Conservation (phyloP, 2,113 vertebrate genomes). For the Suricata suricatta region DNA sequence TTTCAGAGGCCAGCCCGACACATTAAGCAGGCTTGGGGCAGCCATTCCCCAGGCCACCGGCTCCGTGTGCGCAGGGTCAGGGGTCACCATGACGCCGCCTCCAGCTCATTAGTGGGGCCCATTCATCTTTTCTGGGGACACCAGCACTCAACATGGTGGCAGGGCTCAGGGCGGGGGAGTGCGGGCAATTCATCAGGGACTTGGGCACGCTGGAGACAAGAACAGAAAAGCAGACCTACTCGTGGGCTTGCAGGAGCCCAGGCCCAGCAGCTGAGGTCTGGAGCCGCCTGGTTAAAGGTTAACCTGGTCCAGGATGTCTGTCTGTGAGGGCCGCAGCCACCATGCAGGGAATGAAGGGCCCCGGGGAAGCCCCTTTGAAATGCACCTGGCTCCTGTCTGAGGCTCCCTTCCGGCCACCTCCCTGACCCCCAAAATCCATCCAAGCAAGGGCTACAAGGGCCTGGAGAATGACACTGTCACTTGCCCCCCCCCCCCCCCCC, state of each 20-base stretch:
- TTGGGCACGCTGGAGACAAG: slow-evolving; percentile 87
- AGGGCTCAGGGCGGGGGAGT: slow-evolving; percentile 87
- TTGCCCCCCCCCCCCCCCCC: too few species aligned
- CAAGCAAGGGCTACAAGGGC: not conserved
- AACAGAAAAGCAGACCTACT: slow-evolving; percentile 77
- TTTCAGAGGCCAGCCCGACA: slow-evolving; percentile 93
- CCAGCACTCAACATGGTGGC: slow-evolving; percentile 88
- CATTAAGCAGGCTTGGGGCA: slow-evolving; percentile 90
- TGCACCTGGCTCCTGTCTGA: slow-evolving; percentile 62
- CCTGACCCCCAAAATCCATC: not conserved
- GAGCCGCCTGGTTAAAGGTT: slow-evolving; percentile 81
- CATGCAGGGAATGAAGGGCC: slow-evolving; percentile 62
- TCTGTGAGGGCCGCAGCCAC: slow-evolving; percentile 69
- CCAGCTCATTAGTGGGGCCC: slow-evolving; percentile 92
- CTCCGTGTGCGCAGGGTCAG: slow-evolving; percentile 87
- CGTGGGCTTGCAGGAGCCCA: slow-evolving; percentile 24
- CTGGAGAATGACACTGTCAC: not conserved
- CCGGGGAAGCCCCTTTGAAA: slow-evolving; percentile 45
- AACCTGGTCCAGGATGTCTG: slow-evolving; percentile 76
- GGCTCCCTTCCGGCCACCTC: not conserved
- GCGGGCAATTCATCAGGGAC: slow-evolving; percentile 91
- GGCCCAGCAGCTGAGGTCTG: not conserved
- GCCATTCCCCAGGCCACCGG: slow-evolving; percentile 88
- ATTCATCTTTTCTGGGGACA: slow-evolving; percentile 91
- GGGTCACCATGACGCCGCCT: slow-evolving; percentile 90